These are phyloP conservation scores for Chiroxiphia lanceolata DNA, from an alignment of 2,797 vertebrate genomes.

Conservation along the genomic window DNA sequence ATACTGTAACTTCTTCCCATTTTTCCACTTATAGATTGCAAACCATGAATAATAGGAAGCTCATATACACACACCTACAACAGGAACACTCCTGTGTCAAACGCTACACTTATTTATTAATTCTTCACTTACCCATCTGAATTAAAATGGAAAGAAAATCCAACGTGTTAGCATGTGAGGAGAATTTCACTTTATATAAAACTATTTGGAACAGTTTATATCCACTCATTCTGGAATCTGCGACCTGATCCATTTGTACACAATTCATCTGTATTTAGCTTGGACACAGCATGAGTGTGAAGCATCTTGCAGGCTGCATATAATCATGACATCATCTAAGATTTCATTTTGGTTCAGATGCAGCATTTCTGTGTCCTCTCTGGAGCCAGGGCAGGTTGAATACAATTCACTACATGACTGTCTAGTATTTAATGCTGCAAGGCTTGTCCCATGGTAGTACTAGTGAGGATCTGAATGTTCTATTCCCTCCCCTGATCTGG, in stretches of 20 bases:
- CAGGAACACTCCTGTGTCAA: not conserved
- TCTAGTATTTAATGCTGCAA: not conserved
- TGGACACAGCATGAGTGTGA: not conserved
- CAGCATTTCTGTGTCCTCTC: not conserved
- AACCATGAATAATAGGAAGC: not conserved
- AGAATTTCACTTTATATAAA: not conserved
- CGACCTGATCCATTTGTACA: not conserved
- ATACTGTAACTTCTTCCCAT: not conserved
- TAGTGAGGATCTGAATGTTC: not conserved
- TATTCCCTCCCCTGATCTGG: not conserved
- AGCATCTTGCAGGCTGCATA: not conserved
- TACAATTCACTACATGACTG: not conserved
- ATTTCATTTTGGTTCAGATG: not conserved
- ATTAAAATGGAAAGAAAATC: not conserved
- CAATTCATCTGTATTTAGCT: not conserved
- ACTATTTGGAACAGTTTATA: not conserved
- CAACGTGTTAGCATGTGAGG: not conserved
- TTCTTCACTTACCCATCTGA: not conserved
- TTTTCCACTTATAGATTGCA: not conserved
- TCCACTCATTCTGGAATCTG: not conserved
- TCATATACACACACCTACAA: fast-evolving
- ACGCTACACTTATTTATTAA: not conserved
- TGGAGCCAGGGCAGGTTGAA: not conserved
- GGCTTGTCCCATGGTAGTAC: not conserved
- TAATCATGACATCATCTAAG: not conserved